Base-by-base conservation (phyloP, 2,888 invertebrate genomes). In the Alcis repandata region DNA sequence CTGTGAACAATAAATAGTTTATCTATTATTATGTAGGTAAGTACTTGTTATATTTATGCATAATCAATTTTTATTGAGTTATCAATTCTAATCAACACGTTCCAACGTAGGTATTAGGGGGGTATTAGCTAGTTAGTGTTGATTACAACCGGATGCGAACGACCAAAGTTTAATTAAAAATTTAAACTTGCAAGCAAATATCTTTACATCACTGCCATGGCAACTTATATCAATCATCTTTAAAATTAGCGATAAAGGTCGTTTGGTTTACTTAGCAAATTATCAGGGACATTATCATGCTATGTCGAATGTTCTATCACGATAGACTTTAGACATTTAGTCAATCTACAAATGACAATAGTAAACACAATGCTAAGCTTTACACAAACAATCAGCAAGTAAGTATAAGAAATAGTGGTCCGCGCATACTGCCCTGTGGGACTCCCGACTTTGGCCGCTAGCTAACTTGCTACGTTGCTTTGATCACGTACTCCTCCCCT, bases 401-500 rank as follows among this genome's bases (percentile, higher is more conserved):
- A n/a, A 63, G 60, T 45, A 54, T 57, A 41, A 58, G 63, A 38
- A 61, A 46, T 45, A 60, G 54, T 38, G 48, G 59, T 9, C 60
- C 32, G 22, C 32, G 45, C 15, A 32, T 36, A n/a, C 43, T 49
- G 13, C 58, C 61, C 51, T 56, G 63, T 7, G 33, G 53, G 33
- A 68, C 32, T 54, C 58, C n/a, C 15, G 13, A 17, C 11, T 22
- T n/a, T 45, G 36, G 20, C 3, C 9, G n/a, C 2, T 38, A 17
- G 36, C 13, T 11, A n/a, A 27, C 15, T 13, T n/a, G 41, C 36
- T 67, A 70, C 67, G 65, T 49, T 65, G 54, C 41, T 8, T 19
- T 9, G 57, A 56, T 68, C 70, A 68, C 68, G 63, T 68, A 68
- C 20, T 27, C 48, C 41, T 41, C n/a, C n/a, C 40, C 33, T 33